Evolutionary conservation across 2,888 invertebrate genomes (phyloP).

Genomic region (Leptinotarsa juncta): DNA sequence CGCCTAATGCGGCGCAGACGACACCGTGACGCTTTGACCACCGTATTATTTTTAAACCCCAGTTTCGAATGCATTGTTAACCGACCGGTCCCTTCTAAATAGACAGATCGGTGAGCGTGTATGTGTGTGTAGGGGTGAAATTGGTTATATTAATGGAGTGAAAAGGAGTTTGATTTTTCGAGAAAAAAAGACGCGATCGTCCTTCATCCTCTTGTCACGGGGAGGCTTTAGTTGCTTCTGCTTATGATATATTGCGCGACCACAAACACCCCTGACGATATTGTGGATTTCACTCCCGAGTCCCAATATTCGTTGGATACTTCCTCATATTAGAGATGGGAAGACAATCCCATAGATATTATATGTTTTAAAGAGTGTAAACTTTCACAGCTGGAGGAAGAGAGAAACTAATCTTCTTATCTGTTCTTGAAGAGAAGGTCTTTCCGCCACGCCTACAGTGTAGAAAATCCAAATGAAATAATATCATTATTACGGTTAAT

Average conservation of each 20-base stretch:
- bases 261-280: neutral
- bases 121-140: constrained; percentile 39
- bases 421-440: too few species aligned
- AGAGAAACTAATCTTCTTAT: too few species aligned
- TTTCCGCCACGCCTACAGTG: too few species aligned
- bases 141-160: constrained; percentile 41
- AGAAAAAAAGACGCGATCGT: constrained; percentile 37
- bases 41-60: constrained; percentile 55
- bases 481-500: too few species aligned
- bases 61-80: constrained; percentile 46
- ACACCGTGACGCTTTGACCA: constrained; percentile 54
- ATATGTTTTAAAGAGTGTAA: too few species aligned
- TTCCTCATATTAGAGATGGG: neutral
- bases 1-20: constrained; percentile 50
- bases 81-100: constrained; percentile 44
- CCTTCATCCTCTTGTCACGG: constrained; percentile 29
- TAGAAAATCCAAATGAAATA: too few species aligned
- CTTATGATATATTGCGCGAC: constrained; percentile 9
- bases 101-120: constrained; percentile 36
- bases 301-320: neutral
- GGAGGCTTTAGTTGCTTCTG: constrained; percentile 13
- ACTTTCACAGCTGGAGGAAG: too few species aligned
- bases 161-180: constrained; percentile 40
- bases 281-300: neutral
- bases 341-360: too few species aligned